Conservation (phyloP, 2,797 vertebrate species). For the Alca torda region DNA sequence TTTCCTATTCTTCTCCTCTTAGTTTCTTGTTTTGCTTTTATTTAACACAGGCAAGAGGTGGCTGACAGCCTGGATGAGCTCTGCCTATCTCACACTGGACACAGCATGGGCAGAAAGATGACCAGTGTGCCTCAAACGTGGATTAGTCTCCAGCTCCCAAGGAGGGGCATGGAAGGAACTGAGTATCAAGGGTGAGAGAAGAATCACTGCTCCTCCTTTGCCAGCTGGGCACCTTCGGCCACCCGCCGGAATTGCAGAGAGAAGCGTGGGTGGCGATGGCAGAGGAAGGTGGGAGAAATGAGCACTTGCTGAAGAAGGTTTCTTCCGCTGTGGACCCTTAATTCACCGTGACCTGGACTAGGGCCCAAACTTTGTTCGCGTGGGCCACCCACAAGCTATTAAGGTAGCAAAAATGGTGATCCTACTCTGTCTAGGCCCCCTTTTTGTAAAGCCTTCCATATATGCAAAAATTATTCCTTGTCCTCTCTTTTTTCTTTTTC, state of each 20-base stretch:
- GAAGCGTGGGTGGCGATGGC: not conserved
- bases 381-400: not conserved
- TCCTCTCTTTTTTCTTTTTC: not conserved
- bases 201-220: not conserved
- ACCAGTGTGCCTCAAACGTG: rapidly evolving
- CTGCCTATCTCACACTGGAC: not conserved
- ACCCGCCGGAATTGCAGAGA: rapidly evolving
- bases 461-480: not conserved
- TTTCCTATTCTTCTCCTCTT: rapidly evolving
- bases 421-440: not conserved
- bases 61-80: not conserved
- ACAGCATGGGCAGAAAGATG: rapidly evolving
- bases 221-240: rapidly evolving
- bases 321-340: not conserved
- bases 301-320: not conserved
- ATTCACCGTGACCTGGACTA: not conserved
- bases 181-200: not conserved
- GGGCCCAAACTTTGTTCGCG: not conserved
- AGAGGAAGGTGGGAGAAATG: not conserved
- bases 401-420: not conserved
- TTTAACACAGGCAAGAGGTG: not conserved
- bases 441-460: not conserved
- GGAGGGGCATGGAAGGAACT: not conserved
- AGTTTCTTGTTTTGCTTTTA: not conserved
- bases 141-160: not conserved